These are phyloP conservation scores for Phyto melanocephala DNA, from an alignment of 2,888 invertebrate species.

Conservation along the genomic window DNA sequence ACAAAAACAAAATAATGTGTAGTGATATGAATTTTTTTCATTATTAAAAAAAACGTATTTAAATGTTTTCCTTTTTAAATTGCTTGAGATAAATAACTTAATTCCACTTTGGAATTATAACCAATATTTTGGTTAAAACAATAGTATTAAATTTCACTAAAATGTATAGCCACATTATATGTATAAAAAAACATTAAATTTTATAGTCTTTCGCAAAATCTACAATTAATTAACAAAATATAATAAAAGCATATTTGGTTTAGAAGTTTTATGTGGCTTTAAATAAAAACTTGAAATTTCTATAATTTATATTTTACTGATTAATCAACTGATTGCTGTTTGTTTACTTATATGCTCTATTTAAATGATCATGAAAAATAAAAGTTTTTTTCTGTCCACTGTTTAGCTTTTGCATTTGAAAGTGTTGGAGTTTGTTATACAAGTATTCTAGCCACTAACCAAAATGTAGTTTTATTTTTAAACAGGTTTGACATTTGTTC, in stretches of 20 bases:
- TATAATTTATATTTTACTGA: background rate
- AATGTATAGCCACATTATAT: too few species aligned
- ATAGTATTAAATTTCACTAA: too few species aligned
- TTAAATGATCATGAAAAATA: conserved; percentile 4
- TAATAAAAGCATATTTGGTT: background rate
- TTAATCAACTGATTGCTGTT: conserved; percentile 10
- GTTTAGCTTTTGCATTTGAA: background rate
- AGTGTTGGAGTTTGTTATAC: background rate
- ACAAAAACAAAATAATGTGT: background rate
- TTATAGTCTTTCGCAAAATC: background rate
- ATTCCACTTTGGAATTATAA: conserved; percentile 36
- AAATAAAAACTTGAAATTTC: conserved; percentile 16
- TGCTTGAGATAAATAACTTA: conserved; percentile 13
- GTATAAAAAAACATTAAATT: background rate
- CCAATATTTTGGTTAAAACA: background rate
- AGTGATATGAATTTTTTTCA: background rate
- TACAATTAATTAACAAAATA: background rate
- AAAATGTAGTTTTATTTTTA: background rate
- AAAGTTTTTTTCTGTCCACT: background rate
- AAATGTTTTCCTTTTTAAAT: conserved; percentile 18
- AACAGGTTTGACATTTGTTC: background rate
- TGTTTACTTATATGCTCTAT: background rate
- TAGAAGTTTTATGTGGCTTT: background rate
- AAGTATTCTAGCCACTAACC: background rate
- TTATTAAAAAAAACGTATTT: background rate